Evolutionary conservation across 2,113 vertebrate species (phyloP), one percentile per base, ranked within the genome.

Genomic region (Meriones unguiculatus): DNA sequence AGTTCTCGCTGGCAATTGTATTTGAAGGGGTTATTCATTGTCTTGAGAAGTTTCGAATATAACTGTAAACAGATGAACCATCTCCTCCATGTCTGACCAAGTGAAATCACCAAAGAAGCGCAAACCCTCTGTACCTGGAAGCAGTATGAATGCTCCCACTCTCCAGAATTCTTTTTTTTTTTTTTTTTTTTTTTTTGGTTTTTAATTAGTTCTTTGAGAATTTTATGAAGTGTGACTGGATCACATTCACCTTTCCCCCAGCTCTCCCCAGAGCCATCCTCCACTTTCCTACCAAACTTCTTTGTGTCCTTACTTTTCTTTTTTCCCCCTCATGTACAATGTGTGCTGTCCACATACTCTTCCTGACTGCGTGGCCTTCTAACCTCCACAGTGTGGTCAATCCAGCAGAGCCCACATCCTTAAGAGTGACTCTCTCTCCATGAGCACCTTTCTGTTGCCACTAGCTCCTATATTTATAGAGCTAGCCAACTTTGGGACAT

Each of bases 21-120:
- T 92, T 93, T 89, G 78, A 73, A 96, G 90, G 13, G 24, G 62
- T 62, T 85, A 64, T 62, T 17, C 38, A 78, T 93, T 95, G 95
- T 17, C 84, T 24, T 87, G 54, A 94, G 65, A 65, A 69, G 3
- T 65, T 90, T 86, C 90, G 25, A 88, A 85, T 93, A 25, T 64
- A 75, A 89, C 30, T 82, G 0, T 78, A 90, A 95, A 46, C 95
- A 70, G 57, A 86, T 95, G 65, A 88, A 38, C 95, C 86, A 81
- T 24, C 67, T 65, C 11, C 15, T 14, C 82, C 20, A 46, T 88
- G 50, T 84, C 57, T 95, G 77, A 81, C 73, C 73, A 93, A 38
- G n/a, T 35, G 12, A 30, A 70, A 30, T 52, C 46, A 13, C 20
- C 41, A 70, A 72, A 65, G 35, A 96, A 73, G 65, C 46, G 93